phyloP scores from a whole-genome alignment of 2,113 vertebrate species.

The Campylomormyrus tamandua region DNA sequence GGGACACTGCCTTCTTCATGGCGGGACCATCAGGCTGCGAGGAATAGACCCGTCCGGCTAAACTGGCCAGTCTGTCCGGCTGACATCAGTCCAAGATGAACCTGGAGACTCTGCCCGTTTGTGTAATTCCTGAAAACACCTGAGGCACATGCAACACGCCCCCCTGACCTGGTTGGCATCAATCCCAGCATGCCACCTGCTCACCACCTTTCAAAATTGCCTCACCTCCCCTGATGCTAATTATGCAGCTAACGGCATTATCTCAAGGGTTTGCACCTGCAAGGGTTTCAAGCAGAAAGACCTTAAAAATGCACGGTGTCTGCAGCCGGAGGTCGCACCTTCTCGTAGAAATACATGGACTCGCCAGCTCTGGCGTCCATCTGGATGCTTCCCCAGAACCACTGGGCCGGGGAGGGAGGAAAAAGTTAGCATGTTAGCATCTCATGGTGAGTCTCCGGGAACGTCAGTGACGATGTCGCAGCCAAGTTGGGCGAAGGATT shows the following conservation, averaged over 20 bases:
- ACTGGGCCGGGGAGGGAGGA: slow-evolving; percentile 53
- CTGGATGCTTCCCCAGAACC: slow-evolving; percentile 99
- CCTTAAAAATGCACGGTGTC: background rate
- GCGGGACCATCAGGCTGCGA: slow-evolving; percentile 74
- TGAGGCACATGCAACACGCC: background rate
- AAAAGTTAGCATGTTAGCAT: background rate
- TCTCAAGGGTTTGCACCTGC: background rate
- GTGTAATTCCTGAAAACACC: background rate
- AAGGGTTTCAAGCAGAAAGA: background rate
- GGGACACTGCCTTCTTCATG: slow-evolving; percentile 86
- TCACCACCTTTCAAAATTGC: background rate
- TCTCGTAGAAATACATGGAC: slow-evolving; percentile 93
- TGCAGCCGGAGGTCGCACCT: slow-evolving; percentile 57
- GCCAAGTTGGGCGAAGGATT: slow-evolving; percentile 30
- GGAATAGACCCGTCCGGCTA: background rate
- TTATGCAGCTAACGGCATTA: background rate
- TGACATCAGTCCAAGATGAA: background rate
- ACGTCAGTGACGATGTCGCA: background rate
- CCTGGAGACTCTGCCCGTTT: background rate
- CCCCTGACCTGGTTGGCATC: background rate
- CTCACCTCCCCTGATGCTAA: background rate
- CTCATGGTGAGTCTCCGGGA: no score
- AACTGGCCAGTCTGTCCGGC: background rate
- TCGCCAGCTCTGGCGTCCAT: slow-evolving; percentile 96
- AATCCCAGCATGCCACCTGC: background rate